Percentiles rank a stretch among this genome's conserved stretches.
Evolutionary conservation across 2,888 invertebrate genomes (phyloP).

Genomic region (Anthrax anthrax): DNA sequence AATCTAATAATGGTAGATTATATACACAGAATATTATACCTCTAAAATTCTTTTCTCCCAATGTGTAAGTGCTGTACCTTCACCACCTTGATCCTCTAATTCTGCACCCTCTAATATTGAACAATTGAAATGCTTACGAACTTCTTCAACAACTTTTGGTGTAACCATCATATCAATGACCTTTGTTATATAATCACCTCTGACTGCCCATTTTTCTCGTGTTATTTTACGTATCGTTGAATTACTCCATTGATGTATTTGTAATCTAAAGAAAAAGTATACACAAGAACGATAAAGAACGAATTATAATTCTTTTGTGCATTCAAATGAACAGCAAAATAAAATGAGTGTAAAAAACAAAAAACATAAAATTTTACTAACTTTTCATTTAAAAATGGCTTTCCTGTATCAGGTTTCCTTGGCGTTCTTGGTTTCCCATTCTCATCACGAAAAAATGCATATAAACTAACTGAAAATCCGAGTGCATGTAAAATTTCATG

Average conservation of each 20-base stretch:
- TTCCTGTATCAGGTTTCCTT: constrained; percentile 67
- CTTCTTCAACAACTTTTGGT: constrained; percentile 78
- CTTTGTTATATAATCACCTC: constrained; percentile 58
- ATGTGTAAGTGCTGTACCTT: constrained; percentile 92
- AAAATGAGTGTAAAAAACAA: background rate
- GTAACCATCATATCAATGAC: constrained; percentile 81
- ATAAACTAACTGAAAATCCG: constrained; percentile 92
- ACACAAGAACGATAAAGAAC: background rate
- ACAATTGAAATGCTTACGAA: constrained; percentile 75
- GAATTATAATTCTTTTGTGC: background rate
- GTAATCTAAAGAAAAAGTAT: constrained; percentile 42
- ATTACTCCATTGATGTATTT: constrained; percentile 90
- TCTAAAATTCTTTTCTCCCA: constrained; percentile 99
- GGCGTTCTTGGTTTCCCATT: constrained; percentile 78
- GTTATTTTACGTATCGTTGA: constrained; percentile 66
- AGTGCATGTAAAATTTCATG: constrained; percentile 97
- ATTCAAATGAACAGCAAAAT: no score
- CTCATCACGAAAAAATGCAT: constrained; percentile 80
- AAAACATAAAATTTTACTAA: constrained; percentile 33
- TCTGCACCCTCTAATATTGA: constrained; percentile 84
- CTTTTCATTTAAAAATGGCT: constrained; percentile 79
- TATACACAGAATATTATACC: no score
- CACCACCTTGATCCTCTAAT: constrained; percentile 94
- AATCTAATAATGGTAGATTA: no score
- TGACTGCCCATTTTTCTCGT: constrained; percentile 60